Evolutionary conservation across 2,888 invertebrate genomes (phyloP).

Genomic region (Galerucella calmariensis): DNA sequence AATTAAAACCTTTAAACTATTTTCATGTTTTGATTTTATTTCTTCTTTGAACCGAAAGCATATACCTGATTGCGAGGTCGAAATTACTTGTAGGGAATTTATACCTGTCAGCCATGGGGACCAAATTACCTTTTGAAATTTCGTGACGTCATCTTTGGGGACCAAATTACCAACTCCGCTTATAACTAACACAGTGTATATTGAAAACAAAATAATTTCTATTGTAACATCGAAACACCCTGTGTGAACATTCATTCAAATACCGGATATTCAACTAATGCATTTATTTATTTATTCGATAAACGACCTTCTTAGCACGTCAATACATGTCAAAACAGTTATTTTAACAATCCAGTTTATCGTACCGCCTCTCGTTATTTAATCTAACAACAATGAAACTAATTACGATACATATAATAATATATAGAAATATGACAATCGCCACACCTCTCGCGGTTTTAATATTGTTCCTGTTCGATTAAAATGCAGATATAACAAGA

Average conservation of each 20-base stretch:
- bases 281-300: conserved; percentile 5
- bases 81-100: no score
- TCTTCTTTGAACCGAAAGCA: no score
- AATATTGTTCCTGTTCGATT: conserved; percentile 15
- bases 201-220: not conserved
- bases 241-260: not conserved
- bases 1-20: no score
- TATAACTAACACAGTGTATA: no score
- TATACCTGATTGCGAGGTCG: no score
- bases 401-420: conserved; percentile 13
- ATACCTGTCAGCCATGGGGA: no score
- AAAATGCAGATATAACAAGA: conserved; percentile 7
- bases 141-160: no score
- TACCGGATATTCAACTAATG: conserved; percentile 1
- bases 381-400: conserved; percentile 15
- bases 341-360: conserved; percentile 9
- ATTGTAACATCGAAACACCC: not conserved
- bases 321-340: conserved; percentile 14
- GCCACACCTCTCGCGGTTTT: conserved; percentile 18
- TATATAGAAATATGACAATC: conserved; percentile 12
- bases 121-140: no score
- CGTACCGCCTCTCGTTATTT: conserved; percentile 14
- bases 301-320: conserved; percentile 10
- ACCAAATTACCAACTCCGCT: no score
- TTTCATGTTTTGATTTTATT: no score